phyloP scores from a whole-genome alignment of 1,140 invertebrate genomes.

The Radopholus similis region DNA sequence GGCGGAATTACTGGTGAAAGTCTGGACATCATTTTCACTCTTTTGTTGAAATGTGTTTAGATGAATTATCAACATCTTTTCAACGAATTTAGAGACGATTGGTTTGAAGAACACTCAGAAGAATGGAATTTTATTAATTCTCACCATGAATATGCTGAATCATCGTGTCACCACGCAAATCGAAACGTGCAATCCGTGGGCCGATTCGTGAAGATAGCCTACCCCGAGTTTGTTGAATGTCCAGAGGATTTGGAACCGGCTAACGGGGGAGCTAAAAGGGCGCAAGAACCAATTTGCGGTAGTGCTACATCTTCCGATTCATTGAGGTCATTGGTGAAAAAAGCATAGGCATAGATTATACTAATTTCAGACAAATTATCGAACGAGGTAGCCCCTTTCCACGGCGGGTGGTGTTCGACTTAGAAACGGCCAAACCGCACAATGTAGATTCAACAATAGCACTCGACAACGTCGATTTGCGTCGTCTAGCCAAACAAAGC shows the following conservation, averaged over 20 bases:
- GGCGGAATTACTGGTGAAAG: conserved; percentile 29
- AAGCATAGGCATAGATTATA: neutral
- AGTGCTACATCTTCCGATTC: neutral
- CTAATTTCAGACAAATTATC: neutral
- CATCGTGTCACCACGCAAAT: too few species aligned
- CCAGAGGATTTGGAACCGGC: too few species aligned
- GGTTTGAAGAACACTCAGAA: conserved; percentile 1
- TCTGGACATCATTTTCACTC: neutral
- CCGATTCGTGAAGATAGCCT: conserved; percentile 73
- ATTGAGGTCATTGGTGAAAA: neutral
- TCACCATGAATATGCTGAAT: too few species aligned
- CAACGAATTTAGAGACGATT: neutral
- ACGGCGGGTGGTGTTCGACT: conserved; percentile 70
- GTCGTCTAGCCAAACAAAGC: too few species aligned
- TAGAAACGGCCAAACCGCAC: too few species aligned
- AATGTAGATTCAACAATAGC: too few species aligned
- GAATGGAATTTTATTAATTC: too few species aligned
- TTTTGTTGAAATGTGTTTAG: conserved; percentile 7
- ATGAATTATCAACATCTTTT: conserved; percentile 4
- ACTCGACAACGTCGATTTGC: too few species aligned
- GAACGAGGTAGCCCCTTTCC: neutral
- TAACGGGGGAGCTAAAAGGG: neutral
- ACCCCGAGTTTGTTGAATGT: conserved; percentile 69
- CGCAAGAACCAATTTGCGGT: neutral
- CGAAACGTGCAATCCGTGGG: conserved; percentile 66